These are phyloP conservation scores for Stichopus chloronotus DNA, from an alignment of 35 echinoderm and acorn worm genomes.

Conservation along the genomic window DNA sequence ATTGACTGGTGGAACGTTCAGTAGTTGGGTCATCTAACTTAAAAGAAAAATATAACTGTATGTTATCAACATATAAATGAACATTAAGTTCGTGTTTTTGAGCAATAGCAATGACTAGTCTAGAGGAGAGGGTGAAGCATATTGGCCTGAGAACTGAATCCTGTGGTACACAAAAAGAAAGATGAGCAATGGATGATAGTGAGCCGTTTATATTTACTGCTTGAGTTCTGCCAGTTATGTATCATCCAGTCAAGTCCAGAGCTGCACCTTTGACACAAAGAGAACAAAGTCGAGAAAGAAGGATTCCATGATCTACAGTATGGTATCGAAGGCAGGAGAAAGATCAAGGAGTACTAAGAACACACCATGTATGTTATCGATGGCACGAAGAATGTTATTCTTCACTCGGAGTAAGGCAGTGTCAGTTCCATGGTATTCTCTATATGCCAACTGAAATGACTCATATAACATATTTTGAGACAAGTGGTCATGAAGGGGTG, in stretches of 20 bases:
- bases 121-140: no score
- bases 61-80: background rate
- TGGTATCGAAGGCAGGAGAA: slow-evolving; percentile 52
- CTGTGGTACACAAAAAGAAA: background rate
- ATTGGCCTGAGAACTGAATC: background rate
- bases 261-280: slow-evolving; percentile 1
- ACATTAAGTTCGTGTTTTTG: background rate
- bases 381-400: slow-evolving; percentile 54
- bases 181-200: background rate
- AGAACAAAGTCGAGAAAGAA: background rate
- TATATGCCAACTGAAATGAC: slow-evolving; percentile 63
- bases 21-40: background rate
- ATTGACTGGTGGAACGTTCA: background rate
- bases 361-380: slow-evolving; percentile 58
- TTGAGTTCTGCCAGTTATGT: background rate
- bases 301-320: background rate
- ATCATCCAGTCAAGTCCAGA: background rate
- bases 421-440: slow-evolving; percentile 37
- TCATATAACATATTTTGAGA: slow-evolving; percentile 62
- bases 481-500: slow-evolving; percentile 18
- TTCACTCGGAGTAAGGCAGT: slow-evolving; percentile 55
- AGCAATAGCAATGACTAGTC: background rate
- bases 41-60: background rate
- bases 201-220: background rate
- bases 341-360: background rate